Base-by-base conservation (phyloP, 2,113 vertebrate species). In the Aleadryas rufinucha region DNA sequence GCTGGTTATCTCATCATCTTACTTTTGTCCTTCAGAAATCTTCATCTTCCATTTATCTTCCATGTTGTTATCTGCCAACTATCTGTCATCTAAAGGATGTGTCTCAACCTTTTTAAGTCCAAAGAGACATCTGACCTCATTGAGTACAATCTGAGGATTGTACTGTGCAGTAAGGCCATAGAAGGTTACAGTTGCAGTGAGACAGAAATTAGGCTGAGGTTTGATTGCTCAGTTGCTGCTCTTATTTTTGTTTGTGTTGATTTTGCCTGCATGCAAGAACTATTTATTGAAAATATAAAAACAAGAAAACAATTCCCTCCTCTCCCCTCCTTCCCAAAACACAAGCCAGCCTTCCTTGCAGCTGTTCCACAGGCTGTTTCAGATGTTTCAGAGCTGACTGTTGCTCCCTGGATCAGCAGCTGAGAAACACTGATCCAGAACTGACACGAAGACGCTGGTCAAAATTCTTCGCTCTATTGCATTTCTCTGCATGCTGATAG, bases 11-110 rank as follows among this genome's bases (percentile, higher is more conserved):
- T 83, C 52, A 8, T 83, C 39, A 18, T 87, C 59, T 76, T 82
- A 22, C 66, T 86, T 86, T 82, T 89, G 90, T 75, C 85, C 95
- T 96, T 96, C 80, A 93, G 88, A 84, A 93, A 89, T 72, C 56
- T 52, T 92, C 20, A 61, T 84, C 72, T 96, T 93, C 69, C 7
- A 1, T 82, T 95, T 87, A 8, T 90, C 70, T 66, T 84, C 53
- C 8, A 2, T 28, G 26, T 33, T 70, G 7, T 59, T 93, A 33
- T 75, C 49, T 95, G 80, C 88, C 72, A 89, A 31, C n/a, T 94
- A 6, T 83, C 84, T 94, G 47, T 93, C 86, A 82, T 70, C 52
- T 87, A 35, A 90, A 76, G 7, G 20, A 53, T 50, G 44, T 82
- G 13, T 94, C 49, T 78, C 52, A 74, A 69, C 49, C 65, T 75